Evolutionary conservation across 2,797 vertebrate genomes (phyloP).

Genomic region (Acanthurus tractus): DNA sequence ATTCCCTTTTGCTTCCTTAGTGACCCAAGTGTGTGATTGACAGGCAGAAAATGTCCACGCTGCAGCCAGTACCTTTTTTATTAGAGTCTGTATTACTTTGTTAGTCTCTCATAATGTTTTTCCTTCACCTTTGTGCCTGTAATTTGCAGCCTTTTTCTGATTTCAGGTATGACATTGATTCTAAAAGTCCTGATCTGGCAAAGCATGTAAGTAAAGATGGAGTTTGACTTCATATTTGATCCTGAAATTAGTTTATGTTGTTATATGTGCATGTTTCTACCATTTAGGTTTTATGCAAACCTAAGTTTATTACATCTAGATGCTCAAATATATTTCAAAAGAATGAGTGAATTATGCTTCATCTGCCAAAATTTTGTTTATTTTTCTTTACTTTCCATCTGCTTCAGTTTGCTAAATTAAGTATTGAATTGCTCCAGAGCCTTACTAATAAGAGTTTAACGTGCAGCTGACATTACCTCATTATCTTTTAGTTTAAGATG

Average conservation of each 20-base stretch:
- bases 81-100: constrained; percentile 12
- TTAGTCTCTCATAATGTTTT: constrained; percentile 7
- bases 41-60: constrained; percentile 28
- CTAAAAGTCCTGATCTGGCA: constrained; percentile 94
- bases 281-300: constrained; percentile 80
- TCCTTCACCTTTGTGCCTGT: constrained; percentile 15
- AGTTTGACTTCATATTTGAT: constrained; percentile 4
- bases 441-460: constrained; percentile 58
- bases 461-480: constrained; percentile 62
- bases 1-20: constrained; percentile 17
- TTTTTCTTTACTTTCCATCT: constrained; percentile 28
- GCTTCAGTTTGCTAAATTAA: constrained; percentile 39
- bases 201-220: constrained; percentile 91
- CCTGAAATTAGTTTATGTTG: not conserved
- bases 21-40: constrained; percentile 54
- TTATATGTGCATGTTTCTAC: constrained; percentile 59
- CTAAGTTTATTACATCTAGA: constrained; percentile 45
- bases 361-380: constrained; percentile 27
- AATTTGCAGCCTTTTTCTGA: constrained; percentile 54
- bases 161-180: constrained; percentile 95
- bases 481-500: constrained; percentile 47
- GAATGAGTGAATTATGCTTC: constrained; percentile 44
- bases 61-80: constrained; percentile 14
- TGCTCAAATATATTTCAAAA: constrained; percentile 68
- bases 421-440: constrained; percentile 45